A percentile compares a stretch with the other conserved stretches of the same genome.
Evolutionary conservation across 2,888 invertebrate species (phyloP).

Genomic region (Apodemia mormo): DNA sequence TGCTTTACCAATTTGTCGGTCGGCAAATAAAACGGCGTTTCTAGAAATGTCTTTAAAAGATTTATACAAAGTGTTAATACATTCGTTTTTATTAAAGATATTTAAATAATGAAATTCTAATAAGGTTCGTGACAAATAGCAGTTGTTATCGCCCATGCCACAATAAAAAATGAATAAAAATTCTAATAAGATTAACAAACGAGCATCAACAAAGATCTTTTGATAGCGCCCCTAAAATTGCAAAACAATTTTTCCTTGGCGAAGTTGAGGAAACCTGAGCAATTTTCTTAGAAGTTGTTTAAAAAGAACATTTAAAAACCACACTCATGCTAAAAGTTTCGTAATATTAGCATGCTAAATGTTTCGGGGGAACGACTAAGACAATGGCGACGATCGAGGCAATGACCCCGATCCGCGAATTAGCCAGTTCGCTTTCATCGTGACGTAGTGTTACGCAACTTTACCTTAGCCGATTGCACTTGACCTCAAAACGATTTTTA

Average conservation of each 20-base stretch:
- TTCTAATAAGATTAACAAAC: too few species aligned
- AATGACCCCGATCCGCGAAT: slow-evolving; percentile 77
- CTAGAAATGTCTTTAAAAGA: too few species aligned
- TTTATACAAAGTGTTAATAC: too few species aligned
- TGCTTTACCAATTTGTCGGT: too few species aligned
- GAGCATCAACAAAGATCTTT: too few species aligned
- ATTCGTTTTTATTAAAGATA: too few species aligned
- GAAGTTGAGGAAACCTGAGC: neutral
- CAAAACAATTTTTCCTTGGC: neutral
- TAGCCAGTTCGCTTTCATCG: slow-evolving; percentile 68
- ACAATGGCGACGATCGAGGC: slow-evolving; percentile 56
- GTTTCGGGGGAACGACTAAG: slow-evolving; percentile 28
- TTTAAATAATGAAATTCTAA: too few species aligned
- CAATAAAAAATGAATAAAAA: too few species aligned
- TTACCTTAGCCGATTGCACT: slow-evolving; percentile 77
- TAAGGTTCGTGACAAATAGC: too few species aligned
- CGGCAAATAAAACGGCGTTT: too few species aligned
- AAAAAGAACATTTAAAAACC: neutral
- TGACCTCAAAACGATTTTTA: slow-evolving; percentile 54
- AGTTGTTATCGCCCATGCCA: too few species aligned
- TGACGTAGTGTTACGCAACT: slow-evolving; percentile 65
- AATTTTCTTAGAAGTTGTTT: neutral
- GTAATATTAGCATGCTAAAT: slow-evolving; percentile 23
- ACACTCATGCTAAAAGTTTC: slow-evolving; percentile 5
- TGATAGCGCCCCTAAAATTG: neutral